Evolutionary conservation across 1,140 invertebrate genomes (phyloP), one percentile per base, ranked within the genome.

Genomic region (Ditylenchus dipsaci): DNA sequence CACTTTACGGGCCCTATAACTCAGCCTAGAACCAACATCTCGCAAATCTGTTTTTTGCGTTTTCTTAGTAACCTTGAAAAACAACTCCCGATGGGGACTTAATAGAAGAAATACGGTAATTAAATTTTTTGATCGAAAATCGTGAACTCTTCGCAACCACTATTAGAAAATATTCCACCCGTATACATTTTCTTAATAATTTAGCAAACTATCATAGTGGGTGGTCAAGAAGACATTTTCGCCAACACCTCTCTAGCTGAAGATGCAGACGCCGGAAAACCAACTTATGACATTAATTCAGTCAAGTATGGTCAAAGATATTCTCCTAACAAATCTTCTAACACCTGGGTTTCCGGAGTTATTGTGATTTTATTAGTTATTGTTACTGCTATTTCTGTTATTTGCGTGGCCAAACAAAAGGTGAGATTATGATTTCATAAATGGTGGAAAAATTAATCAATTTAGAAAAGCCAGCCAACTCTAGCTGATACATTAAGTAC

Each of bases 241-340:
- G 9, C 19, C 15, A 42, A 64, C 11, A 57, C 15, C 11, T 38
- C 33, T 38, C 33, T 38, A 38, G 11, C 33, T 38, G 33, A 38
- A 21, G 42, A 73, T 43, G 42, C 29, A 27, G 74, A 76, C 56
- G 76, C 29, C 29, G 29, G 49, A 3, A 76, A 77, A 63, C 75
- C 75, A 1, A 71, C 29, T 23, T 76, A 76, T 45, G 76, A 76
- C 27, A 76, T 76, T 21, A 76, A 76, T 30, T 49, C 71, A 49
- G 63, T 76, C 8, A 60, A 65, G 57, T 76, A 78, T 57, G 75
- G 75, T 23, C 64, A 76, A 58, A 74, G 53, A 64, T 21, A 53
- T 17, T 62, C 65, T 3, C 21, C 38, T 57, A 75, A 76, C 45
- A 63, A 78, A 7, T 63, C 67, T n/a, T 42, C 70, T 42, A 76